Evolutionary conservation across 2,797 vertebrate genomes (phyloP).

Genomic region (Leptatherina wallacei): DNA sequence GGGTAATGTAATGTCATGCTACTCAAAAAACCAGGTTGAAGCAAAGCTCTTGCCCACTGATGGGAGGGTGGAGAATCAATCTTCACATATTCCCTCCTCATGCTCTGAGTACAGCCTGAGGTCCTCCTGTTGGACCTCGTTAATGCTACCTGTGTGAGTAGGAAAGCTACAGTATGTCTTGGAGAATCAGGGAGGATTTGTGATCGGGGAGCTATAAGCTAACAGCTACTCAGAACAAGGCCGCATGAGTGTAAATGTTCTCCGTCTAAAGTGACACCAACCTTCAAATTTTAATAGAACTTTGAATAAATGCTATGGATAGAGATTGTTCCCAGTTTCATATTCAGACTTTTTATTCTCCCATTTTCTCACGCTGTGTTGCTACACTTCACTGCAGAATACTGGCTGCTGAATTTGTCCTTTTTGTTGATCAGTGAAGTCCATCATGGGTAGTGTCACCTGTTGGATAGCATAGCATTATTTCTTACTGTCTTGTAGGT

Average conservation of each 20-base stretch:
- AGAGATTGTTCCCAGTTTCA: neutral
- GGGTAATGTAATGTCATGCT: constrained; percentile 72
- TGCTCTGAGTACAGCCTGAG: neutral
- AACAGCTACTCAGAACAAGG: neutral
- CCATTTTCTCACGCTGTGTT: neutral
- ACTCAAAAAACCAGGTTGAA: constrained; percentile 47
- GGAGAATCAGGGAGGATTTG: neutral
- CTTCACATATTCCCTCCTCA: neutral
- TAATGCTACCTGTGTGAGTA: neutral
- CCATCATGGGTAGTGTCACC: neutral
- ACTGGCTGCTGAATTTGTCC: neutral
- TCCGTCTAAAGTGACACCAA: too few relatives aligned
- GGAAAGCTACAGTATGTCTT: neutral
- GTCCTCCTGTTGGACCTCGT: constrained; percentile 3
- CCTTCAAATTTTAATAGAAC: neutral
- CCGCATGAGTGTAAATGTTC: too few relatives aligned
- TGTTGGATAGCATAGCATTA: neutral
- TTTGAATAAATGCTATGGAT: neutral
- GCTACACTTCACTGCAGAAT: neutral
- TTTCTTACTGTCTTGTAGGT: neutral
- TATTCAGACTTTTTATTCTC: neutral
- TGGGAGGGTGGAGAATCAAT: constrained; percentile 1
- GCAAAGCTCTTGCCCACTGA: constrained; percentile 17
- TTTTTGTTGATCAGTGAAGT: neutral
- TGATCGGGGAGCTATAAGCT: neutral